Percentiles rank a stretch among this genome's conserved stretches.
Conservation (phyloP, 2,113 vertebrate genomes). For the pig (Sus scrofa) region T2T-Sscrofa CM000812.6:14865001-14865500, state of each 20-base stretch:
- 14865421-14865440: neutral
- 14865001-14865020: no score
- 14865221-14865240: neutral
- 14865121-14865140: neutral
- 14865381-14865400: neutral
- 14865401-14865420: neutral
- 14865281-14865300: conserved; percentile 97
- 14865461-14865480: neutral
- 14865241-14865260: conserved; percentile 93
- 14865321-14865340: conserved; percentile 90
- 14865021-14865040: no score
- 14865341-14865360: neutral
- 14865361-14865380: neutral
- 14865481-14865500: neutral
- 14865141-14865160: neutral
- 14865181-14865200: neutral
- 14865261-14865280: conserved; percentile 94
- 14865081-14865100: neutral
- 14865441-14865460: neutral
- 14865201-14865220: neutral
- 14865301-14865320: conserved; percentile 98
- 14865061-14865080: conserved; percentile 27
- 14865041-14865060: neutral
- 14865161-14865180: neutral
- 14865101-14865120: neutral